phyloP scores from a whole-genome alignment of 2,113 vertebrate species.

The Callospermophilus lateralis region DNA sequence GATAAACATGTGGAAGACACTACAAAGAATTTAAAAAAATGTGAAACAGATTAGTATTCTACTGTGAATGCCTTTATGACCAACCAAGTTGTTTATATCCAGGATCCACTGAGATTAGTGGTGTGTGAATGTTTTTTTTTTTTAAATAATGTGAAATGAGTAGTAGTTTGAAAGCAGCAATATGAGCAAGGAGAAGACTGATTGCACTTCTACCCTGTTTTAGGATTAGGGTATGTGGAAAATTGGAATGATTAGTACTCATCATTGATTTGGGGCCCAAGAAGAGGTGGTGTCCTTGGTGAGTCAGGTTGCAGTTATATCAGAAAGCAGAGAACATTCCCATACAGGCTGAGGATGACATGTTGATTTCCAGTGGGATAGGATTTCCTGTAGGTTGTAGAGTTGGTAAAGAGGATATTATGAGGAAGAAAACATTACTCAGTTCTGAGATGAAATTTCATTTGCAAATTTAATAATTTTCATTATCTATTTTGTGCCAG shows the following conservation, averaged over 20 bases:
- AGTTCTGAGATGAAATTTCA: background rate
- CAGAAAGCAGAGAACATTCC: background rate
- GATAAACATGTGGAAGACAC: too few relatives aligned
- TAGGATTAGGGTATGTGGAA: background rate
- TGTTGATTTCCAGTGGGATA: background rate
- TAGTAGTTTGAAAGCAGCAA: background rate
- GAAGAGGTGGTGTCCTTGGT: background rate
- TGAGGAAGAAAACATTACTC: background rate
- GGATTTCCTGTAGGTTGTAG: background rate
- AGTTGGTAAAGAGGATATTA: background rate
- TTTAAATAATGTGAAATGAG: conserved; percentile 22
- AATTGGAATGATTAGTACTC: background rate
- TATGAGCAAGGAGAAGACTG: background rate
- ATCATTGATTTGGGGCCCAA: background rate
- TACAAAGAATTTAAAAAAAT: too few relatives aligned
- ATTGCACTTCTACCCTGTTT: background rate
- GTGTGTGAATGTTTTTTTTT: too few relatives aligned
- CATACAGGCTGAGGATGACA: background rate
- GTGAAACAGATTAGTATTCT: too few relatives aligned
- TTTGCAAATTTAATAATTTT: conserved; percentile 4
- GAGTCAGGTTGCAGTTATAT: background rate
- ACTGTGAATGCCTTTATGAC: too few relatives aligned
- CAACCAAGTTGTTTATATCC: too few relatives aligned
- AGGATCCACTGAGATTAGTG: too few relatives aligned
- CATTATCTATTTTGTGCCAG: background rate